Base-by-base conservation (phyloP, 2,888 invertebrate species). In the Siphlonurus alternatus region DNA sequence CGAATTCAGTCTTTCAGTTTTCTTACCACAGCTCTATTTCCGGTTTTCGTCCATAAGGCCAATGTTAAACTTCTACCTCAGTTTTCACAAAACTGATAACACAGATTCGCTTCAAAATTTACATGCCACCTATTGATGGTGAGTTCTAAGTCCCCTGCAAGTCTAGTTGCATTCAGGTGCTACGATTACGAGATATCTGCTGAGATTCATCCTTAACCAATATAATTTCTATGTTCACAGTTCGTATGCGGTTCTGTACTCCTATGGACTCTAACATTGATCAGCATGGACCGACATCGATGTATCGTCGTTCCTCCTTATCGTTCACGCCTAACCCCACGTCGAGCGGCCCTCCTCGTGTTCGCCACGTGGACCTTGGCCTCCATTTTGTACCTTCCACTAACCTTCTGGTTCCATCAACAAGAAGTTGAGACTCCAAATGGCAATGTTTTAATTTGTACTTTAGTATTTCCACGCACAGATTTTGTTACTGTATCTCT, bases 171-270 rank as follows among this genome's bases (percentile, higher is more conserved):
- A n/a, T n/a, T n/a, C n/a, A n/a, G n/a, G n/a, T n/a, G n/a, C n/a
- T n/a, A n/a, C n/a, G n/a, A n/a, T n/a, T n/a, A n/a, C n/a, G n/a
- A n/a, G n/a, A n/a, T n/a, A n/a, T n/a, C n/a, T n/a, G n/a, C n/a
- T n/a, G n/a, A n/a, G n/a, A n/a, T n/a, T n/a, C n/a, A n/a, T n/a
- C n/a, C n/a, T n/a, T n/a, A n/a, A n/a, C n/a, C n/a, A n/a, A 10
- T 38, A 38, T 38, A 38, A 10, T 38, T 38, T 38, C n/a, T n/a
- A n/a, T n/a, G n/a, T n/a, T n/a, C n/a, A 53, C 74, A 81, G 82
- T 79, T 81, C 66, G 80, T 81, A 15, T 80, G 81, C 69, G 81
- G 80, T 23, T 79, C 80, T 65, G 80, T 81, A 25, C 74, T 82
- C 7, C 74, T 81, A 25, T 82, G 82, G 82, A 81, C 81, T 1